Base-by-base conservation (phyloP, 2,113 vertebrate species). In the Lophius piscatorius region DNA sequence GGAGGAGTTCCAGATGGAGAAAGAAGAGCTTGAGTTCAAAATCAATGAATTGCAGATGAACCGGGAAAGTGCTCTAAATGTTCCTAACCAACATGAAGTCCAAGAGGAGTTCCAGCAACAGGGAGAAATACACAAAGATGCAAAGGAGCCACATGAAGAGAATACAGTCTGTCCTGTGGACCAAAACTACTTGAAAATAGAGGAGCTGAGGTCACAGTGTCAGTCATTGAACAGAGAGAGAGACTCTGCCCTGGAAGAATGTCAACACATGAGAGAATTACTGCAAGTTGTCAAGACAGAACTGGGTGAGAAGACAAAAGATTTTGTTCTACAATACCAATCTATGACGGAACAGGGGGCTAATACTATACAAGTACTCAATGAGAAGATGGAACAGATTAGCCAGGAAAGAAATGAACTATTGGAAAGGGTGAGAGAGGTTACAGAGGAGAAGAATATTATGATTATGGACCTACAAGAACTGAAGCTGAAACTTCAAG, bases 11-110 rank as follows among this genome's bases (percentile, higher is more conserved):
- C 93, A 94, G 54, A 87, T 92, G 49, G 97, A 99, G 69, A 89
- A 87, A 48, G 97, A 99, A 76, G 97, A 99, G 56, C 84, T 98
- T 44, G 97, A 98, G 45, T 99, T 99, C 75, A 99, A 97, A 87
- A 93, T 99, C 62, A 93, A 98, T 74, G 97, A 99, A 81, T 69
- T 99, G 22, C 94, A 96, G 54, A 90, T 97, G 86, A 85, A 60
- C 69, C 94, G 91, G 70, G 96, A 98, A 62, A 91, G 90, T 68
- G 35, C 72, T 35, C 80, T 92, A 8, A 70, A 85, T 70, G 88
- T 94, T 23, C 80, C 46, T 20, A 59, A 89, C 48, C 59, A 80
- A 6, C 79, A 81, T 61, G 90, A 91, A 63, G 55, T 82, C 28
- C 73, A 92, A 21, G 82, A 62, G 71, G 89, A 92, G 38, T 63